Percentiles rank a stretch among this genome's conserved stretches.
Evolutionary conservation across 2,113 vertebrate species (phyloP).

Genomic region (Syngnathoides biaculeatus): DNA sequence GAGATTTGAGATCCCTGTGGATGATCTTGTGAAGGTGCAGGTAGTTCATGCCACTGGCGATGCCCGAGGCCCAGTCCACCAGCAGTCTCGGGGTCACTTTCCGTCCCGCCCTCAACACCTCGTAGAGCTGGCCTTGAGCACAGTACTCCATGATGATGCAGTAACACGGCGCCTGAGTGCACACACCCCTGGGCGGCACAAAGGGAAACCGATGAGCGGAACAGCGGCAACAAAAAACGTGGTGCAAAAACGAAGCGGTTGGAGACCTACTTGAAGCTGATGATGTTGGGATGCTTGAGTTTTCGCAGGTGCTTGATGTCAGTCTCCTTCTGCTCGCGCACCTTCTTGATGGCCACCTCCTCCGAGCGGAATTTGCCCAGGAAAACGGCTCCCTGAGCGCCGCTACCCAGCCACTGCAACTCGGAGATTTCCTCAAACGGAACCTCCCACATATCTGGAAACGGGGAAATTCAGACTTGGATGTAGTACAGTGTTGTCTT

Average conservation of each 20-base stretch:
- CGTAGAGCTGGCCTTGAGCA: slow-evolving; percentile 94
- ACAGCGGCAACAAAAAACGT: neutral
- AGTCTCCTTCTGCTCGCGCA: slow-evolving; percentile 96
- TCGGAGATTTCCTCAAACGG: slow-evolving; percentile 98
- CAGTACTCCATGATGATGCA: slow-evolving; percentile 99
- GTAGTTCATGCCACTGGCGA: slow-evolving; percentile 98
- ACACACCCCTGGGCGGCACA: slow-evolving; percentile 82
- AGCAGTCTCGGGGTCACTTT: slow-evolving; percentile 88
- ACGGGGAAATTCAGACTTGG: neutral
- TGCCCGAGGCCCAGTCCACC: slow-evolving; percentile 96
- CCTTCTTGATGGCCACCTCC: slow-evolving; percentile 99
- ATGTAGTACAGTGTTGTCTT: neutral
- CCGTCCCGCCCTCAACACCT: slow-evolving; percentile 89
- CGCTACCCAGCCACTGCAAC: slow-evolving; percentile 97
- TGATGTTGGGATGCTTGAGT: slow-evolving; percentile 97
- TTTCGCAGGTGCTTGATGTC: slow-evolving; percentile 97
- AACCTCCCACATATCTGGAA: slow-evolving; percentile 94
- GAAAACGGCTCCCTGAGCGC: slow-evolving; percentile 95
- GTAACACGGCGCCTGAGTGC: slow-evolving; percentile 95
- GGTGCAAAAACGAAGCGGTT: too few relatives aligned
- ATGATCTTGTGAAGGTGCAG: slow-evolving; percentile 99
- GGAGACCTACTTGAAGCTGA: slow-evolving; percentile 90
- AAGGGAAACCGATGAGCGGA: slow-evolving; percentile 1
- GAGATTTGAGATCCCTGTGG: slow-evolving; percentile 98
- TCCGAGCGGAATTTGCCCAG: slow-evolving; percentile 91